phyloP scores from a whole-genome alignment of 2,888 invertebrate species.

The Andrena marginata region DNA sequence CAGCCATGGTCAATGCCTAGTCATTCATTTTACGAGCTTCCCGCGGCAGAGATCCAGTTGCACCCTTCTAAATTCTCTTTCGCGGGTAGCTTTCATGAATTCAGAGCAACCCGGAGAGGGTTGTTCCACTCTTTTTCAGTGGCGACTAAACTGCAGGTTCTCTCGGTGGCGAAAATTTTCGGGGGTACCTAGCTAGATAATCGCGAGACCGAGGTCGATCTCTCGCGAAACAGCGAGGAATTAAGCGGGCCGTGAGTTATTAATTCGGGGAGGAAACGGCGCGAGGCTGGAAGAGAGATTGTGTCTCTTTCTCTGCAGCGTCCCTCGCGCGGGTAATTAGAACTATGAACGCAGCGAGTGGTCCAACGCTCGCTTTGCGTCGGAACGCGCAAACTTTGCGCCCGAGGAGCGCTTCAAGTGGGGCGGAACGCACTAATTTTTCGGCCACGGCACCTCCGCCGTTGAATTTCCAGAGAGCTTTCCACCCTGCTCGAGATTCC shows the following conservation, averaged over 20 bases:
- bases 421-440: not conserved
- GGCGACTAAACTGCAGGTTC: too few species aligned
- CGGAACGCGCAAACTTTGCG: slow-evolving; percentile 20
- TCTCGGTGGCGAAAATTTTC: too few species aligned
- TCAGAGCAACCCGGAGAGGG: too few species aligned
- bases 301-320: not conserved
- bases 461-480: too few species aligned
- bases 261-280: slow-evolving; percentile 36
- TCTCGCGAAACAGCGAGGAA: slow-evolving; percentile 3
- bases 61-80: too few species aligned
- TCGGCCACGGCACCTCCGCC: not conserved
- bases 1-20: not conserved
- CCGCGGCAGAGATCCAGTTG: too few species aligned
- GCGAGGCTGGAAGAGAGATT: slow-evolving; percentile 42
- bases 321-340: slow-evolving; percentile 46
- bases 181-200: too few species aligned
- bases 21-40: not conserved
- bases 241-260: slow-evolving; percentile 46
- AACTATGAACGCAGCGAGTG: slow-evolving; percentile 42
- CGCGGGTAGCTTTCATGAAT: too few species aligned
- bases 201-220: too few species aligned
- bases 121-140: too few species aligned
- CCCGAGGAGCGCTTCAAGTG: not conserved
- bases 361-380: slow-evolving; percentile 33
- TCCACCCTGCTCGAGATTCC: slow-evolving; percentile 1